Percentiles rank a stretch among this genome's conserved stretches.
Evolutionary conservation across 1,140 invertebrate genomes (phyloP).

Genomic region (Ladona fulva): DNA sequence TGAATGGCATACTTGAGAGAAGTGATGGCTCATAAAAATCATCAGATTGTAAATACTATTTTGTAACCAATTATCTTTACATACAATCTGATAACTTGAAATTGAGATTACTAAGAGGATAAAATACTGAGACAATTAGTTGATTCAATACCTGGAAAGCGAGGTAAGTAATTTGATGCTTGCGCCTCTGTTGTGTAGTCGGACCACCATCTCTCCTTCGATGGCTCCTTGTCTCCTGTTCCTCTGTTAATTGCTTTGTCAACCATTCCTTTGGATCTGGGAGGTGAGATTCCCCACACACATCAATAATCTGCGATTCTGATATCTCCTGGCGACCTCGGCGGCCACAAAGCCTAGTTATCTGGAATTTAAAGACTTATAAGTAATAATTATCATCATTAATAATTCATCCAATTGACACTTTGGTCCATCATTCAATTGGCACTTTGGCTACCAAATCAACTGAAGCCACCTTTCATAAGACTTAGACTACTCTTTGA

Average conservation of each 20-base stretch:
- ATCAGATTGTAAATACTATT: slow-evolving; percentile 11
- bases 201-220: slow-evolving; percentile 48
- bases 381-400: no score
- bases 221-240: slow-evolving; percentile 44
- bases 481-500: no score
- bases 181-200: slow-evolving; percentile 60
- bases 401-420: no score
- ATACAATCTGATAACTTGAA: not conserved
- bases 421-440: no score
- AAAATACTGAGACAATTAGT: no score
- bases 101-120: no score
- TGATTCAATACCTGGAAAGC: slow-evolving; percentile 59
- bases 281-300: slow-evolving; percentile 72
- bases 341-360: slow-evolving; percentile 35
- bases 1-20: no score
- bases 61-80: slow-evolving; percentile 11
- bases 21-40: no score
- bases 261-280: slow-evolving; percentile 70
- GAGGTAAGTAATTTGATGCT: slow-evolving; percentile 94
- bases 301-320: slow-evolving; percentile 62
- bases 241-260: slow-evolving; percentile 70
- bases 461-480: no score
- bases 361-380: no score
- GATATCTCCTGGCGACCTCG: slow-evolving; percentile 40
- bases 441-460: no score